A percentile compares a stretch with the other conserved stretches of the same genome.
Evolutionary conservation across 2,888 invertebrate genomes (phyloP).

Genomic region (Philonicus albiceps): DNA sequence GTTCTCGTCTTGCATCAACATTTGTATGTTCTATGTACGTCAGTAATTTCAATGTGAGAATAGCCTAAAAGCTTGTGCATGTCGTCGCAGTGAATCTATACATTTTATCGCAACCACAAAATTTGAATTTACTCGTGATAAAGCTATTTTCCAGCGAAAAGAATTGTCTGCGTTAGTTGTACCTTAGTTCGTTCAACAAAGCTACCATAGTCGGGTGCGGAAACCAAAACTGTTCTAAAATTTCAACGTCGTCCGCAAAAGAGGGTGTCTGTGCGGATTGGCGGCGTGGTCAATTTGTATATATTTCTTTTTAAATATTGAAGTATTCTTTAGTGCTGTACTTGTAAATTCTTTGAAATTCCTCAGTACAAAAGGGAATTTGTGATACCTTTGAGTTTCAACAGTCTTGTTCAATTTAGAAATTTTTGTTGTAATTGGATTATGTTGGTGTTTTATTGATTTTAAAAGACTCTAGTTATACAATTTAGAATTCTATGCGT

Average conservation of each 20-base stretch:
- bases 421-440: slow-evolving; percentile 7
- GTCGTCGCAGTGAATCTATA: background rate
- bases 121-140: background rate
- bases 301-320: background rate
- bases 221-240: background rate
- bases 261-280: background rate
- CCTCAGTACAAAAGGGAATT: background rate
- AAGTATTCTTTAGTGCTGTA: background rate
- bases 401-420: background rate
- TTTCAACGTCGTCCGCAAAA: background rate
- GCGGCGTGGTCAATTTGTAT: background rate
- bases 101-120: slow-evolving; percentile 4
- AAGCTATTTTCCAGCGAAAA: background rate
- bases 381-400: background rate
- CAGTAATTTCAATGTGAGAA: background rate
- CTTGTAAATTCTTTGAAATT: background rate
- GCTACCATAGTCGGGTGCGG: background rate
- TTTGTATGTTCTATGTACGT: background rate
- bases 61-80: background rate
- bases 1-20: background rate
- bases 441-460: slow-evolving; percentile 30
- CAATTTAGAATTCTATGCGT: background rate
- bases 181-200: background rate
- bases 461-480: background rate
- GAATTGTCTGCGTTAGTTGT: background rate